Evolutionary conservation across 2,888 invertebrate species (phyloP), one percentile per base, ranked within the genome.

Genomic region (Epistrophe eligans): DNA sequence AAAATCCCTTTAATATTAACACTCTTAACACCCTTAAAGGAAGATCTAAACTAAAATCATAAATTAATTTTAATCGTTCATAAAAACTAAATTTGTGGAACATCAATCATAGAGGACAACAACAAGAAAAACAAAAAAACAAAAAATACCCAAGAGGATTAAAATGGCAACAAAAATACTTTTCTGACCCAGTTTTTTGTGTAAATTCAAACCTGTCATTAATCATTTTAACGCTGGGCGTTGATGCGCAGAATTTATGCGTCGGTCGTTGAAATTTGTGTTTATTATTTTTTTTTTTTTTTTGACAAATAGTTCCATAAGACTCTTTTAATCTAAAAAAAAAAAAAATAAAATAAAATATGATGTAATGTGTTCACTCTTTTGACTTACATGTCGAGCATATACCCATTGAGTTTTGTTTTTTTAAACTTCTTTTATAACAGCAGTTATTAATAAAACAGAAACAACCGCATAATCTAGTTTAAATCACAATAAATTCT

Each of bases 71-170:
- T 32, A 79, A 79, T 70, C 79, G 24, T 13, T 57, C 40, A 62
- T 70, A 35, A 74, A 84, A 84, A 79, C 79, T 48, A 57, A 79
- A 62, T 84, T 79, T 70, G 55, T 40, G 40, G 55, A 45, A 67
- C 83, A 84, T 79, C 74, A 60, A 84, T 84, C 74, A 84, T 70
- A 45, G 48, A 35, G 24, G 15, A 60, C n/a, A 58, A 72, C 60
- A 52, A 58, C 19, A 40, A 70, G 35, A 60, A 8, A 35, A 67
- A 35, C 0, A 35, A 43, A 8, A 40, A 40, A 60, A 60, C 19
- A 40, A 45, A 28, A 40, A 62, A 43, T 24, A 38, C 43, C 24
- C 62, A 19, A 19, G 52, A n/a, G 70, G 55, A 70, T 40, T 50
- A 57, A 77, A 70, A 62, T 40, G 57, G 32, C 50, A 66, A 38